Base-by-base conservation (phyloP, 2,888 invertebrate genomes). In the Griposia aprilina region DNA sequence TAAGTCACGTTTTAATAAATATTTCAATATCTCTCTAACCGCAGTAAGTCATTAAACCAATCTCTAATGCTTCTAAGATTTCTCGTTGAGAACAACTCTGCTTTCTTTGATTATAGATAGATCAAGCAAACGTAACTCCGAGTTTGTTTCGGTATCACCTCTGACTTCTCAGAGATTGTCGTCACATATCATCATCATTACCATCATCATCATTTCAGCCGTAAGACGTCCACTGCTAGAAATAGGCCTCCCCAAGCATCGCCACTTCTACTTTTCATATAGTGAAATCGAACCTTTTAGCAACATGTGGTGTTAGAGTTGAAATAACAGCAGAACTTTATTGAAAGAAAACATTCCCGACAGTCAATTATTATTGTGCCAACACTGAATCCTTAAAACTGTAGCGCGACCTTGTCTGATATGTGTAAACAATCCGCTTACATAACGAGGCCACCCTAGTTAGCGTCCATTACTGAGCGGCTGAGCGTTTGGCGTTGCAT, bases 361-460 rank as follows among this genome's bases (percentile, higher is more conserved):
- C 57, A 50, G 30, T 66, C 48, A 69, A 86, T 76, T 59, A 86
- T 76, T 59, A 72, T 50, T 76, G 62, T 76, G 65, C 69, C 41
- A 86, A 74, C 55, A 69, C 65, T 59, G 81, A 87, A 87, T 85
- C 80, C 85, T 85, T 83, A 85, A 90, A 87, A 88, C 86, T 87
- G 88, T 86, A 87, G 78, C 83, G 83, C 88, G 93, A 92, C 94
- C 94, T 94, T 94, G 94, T 90, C 82, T 86, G 80, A 82, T 85
- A 91, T 93, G 91, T 92, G 92, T 91, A 93, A 93, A 93, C 94
- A 93, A 93, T 94, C 89, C 84, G 85, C 85, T 94, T 93, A 94
- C 91, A 92, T 93, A 93, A 94, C 93, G 91, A 95, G 95, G 94
- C 89, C 93, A 90, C 89, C 89, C 88, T 89, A 89, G 87, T 91